These are phyloP conservation scores for Eurystomus gularis DNA, from an alignment of 2,113 vertebrate genomes.

Conservation along the genomic window DNA sequence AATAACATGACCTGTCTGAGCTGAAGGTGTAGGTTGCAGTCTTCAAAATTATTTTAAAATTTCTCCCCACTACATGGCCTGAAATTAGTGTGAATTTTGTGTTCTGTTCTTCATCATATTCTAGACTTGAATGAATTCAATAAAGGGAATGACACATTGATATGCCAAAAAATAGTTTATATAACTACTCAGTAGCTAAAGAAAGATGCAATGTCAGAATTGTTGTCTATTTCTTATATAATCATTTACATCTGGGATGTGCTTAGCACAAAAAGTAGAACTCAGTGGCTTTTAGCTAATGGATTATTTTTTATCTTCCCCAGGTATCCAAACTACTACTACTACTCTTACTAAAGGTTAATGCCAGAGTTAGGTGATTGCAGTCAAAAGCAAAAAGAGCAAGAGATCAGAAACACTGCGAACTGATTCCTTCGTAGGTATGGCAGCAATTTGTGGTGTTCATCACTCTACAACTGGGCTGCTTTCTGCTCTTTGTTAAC, in stretches of 20 bases:
- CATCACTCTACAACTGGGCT: neutral
- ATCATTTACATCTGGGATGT: neutral
- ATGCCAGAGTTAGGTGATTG: neutral
- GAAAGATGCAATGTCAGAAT: neutral
- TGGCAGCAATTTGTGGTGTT: neutral
- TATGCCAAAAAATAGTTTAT: neutral
- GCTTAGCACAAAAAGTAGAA: neutral
- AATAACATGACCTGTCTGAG: neutral
- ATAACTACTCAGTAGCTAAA: neutral
- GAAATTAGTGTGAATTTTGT: neutral
- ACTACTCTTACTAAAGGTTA: neutral
- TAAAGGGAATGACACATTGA: neutral
- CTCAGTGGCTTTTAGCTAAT: neutral
- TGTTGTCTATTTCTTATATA: neutral
- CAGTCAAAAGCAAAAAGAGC: neutral
- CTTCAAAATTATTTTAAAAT: neutral
- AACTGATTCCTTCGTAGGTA: neutral
- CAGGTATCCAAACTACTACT: neutral
- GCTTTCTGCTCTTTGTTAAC: neutral
- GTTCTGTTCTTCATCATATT: neutral
- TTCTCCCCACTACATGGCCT: neutral
- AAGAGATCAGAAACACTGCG: neutral
- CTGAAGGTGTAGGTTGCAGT: neutral
- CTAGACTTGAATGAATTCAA: neutral
- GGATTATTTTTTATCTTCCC: neutral